Conservation (phyloP, 2,113 vertebrate species). For the Ancistrus triradiatus region DNA sequence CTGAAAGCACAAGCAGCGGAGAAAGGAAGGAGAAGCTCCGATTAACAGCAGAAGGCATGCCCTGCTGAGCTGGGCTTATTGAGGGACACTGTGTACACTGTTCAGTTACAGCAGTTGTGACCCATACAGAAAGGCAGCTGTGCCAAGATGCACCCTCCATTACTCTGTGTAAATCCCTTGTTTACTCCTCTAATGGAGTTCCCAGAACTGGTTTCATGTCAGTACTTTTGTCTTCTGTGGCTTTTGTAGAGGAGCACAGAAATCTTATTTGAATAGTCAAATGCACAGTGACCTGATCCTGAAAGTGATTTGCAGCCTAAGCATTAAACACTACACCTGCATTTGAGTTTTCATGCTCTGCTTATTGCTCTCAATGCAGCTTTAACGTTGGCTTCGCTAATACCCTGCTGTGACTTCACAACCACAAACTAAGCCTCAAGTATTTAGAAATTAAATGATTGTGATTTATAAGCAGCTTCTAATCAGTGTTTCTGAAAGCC, state of each 20-base stretch:
- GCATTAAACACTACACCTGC: neutral
- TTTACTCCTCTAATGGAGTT: slow-evolving; percentile 31
- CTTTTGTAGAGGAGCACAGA: slow-evolving; percentile 1
- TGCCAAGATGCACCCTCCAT: slow-evolving; percentile 44
- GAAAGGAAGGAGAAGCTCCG: no score
- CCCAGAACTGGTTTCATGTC: slow-evolving; percentile 15
- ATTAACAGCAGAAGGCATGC: slow-evolving; percentile 57
- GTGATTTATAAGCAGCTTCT: neutral
- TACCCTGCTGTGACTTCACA: neutral
- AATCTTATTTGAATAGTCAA: slow-evolving; percentile 33
- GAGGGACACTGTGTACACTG: slow-evolving; percentile 64
- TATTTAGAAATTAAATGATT: slow-evolving; percentile 18
- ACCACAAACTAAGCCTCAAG: no score
- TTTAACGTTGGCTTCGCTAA: slow-evolving; percentile 1
- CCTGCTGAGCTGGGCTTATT: no score
- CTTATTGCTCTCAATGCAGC: neutral
- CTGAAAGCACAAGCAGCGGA: no score
- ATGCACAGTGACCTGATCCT: neutral
- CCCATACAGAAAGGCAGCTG: slow-evolving; percentile 66
- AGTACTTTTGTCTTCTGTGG: slow-evolving; percentile 16
- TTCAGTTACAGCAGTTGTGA: slow-evolving; percentile 65
- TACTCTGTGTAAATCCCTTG: slow-evolving; percentile 21
- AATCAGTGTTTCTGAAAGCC: slow-evolving; percentile 15
- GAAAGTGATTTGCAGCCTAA: slow-evolving; percentile 6
- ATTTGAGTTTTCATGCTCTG: slow-evolving; percentile 43